Base-by-base conservation (phyloP, 2,888 invertebrate genomes). In the Cyclophora punctaria region DNA sequence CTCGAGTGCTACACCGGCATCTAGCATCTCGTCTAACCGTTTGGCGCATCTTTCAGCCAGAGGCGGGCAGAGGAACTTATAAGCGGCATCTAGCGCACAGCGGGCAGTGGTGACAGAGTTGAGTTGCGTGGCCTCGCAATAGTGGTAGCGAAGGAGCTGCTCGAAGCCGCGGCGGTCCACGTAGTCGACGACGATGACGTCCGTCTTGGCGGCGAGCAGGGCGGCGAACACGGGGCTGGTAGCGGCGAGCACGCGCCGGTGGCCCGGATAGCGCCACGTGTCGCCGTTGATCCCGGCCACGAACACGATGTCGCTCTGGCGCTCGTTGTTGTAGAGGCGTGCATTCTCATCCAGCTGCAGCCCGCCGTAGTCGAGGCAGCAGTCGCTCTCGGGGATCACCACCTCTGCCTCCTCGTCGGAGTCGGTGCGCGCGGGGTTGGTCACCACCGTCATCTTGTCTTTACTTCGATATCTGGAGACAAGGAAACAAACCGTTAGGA, bases 51-150 rank as follows among this genome's bases (percentile, higher is more conserved):
- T 88, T 56, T 91, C 90, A 2, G 93, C 92, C 48, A 95, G 84
- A 33, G 91, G 92, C 4, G 92, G 90, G 63, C 95, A 93, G 45
- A 94, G 84, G 69, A 94, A 93, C 67, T 93, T 93, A 69, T 94
- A 92, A 34, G 94, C 94, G 2, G 93, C 93, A 58, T 93, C 92
- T 35, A 95, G 89, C 0, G 95, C 91, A 42, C 91, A 90, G 34
- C 95, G 85, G 4, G 94, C 93, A 1, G 92, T 92, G 7, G 83
- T 83, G 5, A 92, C 91, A 0, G 92, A 90, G 59, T 91, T 90
- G 46, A 94, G 86, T 47, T 89, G 82, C 6, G 91, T 90, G 3
- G 91, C 89, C 57, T 92, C 91, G 47, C 90, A 90, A 71, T 93
- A 92, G 58, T 93, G 85, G 71, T 90, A 92, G 58, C 93, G 84